phyloP scores from a whole-genome alignment of 64 coral and sea anemone species.

The Pachyseris speciosa region DNA sequence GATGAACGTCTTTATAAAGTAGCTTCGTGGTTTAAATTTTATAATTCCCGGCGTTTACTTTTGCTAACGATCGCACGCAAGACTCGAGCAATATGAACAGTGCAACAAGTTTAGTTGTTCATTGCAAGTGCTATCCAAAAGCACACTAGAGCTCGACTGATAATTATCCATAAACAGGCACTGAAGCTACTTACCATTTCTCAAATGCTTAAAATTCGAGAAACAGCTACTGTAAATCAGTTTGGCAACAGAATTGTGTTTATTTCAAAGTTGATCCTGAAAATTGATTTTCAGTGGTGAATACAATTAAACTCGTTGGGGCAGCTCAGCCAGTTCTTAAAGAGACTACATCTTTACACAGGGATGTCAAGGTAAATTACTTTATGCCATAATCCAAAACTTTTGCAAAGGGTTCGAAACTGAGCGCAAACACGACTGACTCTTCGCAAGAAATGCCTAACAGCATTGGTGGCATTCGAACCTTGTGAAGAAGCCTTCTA shows the following conservation, averaged over 20 bases:
- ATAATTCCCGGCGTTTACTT: constrained; percentile 57
- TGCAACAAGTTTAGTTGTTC: constrained; percentile 19
- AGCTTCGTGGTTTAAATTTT: constrained; percentile 43
- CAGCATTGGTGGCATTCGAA: too few relatives aligned
- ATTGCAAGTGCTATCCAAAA: neutral
- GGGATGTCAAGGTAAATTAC: too few relatives aligned
- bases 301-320: too few relatives aligned
- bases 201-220: neutral
- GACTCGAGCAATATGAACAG: constrained; percentile 15
- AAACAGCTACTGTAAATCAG: neutral
- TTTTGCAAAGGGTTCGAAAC: too few relatives aligned
- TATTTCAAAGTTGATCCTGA: too few relatives aligned
- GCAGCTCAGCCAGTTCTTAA: too few relatives aligned
- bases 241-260: constrained; percentile 22
- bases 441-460: too few relatives aligned
- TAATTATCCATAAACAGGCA: neutral
- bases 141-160: neutral
- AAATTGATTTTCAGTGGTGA: too few relatives aligned
- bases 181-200: constrained; percentile 22
- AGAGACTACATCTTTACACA: too few relatives aligned
- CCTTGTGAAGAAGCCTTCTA: too few relatives aligned
- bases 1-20: constrained; percentile 24
- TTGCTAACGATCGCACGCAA: constrained; percentile 14
- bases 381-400: too few relatives aligned
- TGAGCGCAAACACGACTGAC: too few relatives aligned